Conservation (phyloP, 2,797 vertebrate genomes). For the Pseudopleuronectes americanus region DNA sequence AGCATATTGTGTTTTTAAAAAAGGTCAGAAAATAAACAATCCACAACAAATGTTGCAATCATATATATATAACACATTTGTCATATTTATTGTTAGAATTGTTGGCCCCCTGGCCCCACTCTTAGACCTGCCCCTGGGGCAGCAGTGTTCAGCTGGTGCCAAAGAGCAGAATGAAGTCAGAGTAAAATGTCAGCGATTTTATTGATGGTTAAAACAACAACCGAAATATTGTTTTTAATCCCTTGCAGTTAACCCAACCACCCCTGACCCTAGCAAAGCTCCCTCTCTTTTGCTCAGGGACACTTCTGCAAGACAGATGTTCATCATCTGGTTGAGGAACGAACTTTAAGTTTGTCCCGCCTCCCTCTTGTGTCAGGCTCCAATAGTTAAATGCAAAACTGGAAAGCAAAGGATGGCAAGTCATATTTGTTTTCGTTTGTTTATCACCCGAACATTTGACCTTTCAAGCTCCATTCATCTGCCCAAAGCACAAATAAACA, state of each 20-base stretch:
- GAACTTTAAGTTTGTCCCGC: neutral
- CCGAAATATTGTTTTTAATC: neutral
- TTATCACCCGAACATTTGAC: constrained; percentile 31
- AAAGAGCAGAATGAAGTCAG: neutral
- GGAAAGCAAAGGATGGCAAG: neutral
- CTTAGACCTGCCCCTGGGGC: too few relatives aligned
- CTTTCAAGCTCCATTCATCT: constrained; percentile 11
- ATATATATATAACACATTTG: too few relatives aligned
- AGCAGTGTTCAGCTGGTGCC: neutral
- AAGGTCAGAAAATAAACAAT: too few relatives aligned
- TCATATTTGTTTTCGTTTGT: constrained; percentile 3
- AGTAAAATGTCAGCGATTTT: neutral
- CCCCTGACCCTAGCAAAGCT: constrained; percentile 4
- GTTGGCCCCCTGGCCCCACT: too few relatives aligned
- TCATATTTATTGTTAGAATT: too few relatives aligned
- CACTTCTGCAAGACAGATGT: constrained; percentile 7
- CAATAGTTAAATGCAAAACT: neutral
- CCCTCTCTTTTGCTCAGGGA: neutral
- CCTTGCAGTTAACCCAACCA: neutral
- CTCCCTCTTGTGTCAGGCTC: neutral
- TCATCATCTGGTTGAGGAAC: constrained; percentile 5
- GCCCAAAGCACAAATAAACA: constrained; percentile 28
- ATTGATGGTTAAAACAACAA: neutral
- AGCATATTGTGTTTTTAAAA: too few relatives aligned
- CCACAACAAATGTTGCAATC: too few relatives aligned